Evolutionary conservation across 2,113 vertebrate species (phyloP).

Genomic region (Misgurnus anguillicaudatus): DNA sequence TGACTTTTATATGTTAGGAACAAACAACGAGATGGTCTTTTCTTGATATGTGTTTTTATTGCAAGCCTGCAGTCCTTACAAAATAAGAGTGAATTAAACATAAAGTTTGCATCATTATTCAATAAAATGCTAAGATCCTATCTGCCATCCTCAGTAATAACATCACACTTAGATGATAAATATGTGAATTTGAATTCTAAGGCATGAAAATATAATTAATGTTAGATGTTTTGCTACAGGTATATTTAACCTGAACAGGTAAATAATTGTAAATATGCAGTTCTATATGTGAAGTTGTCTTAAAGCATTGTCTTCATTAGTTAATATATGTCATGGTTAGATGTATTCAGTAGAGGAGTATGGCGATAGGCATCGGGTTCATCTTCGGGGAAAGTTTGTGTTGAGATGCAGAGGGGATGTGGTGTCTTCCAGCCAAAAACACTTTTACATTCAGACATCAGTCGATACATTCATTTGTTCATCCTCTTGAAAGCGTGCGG

Average conservation of each 20-base stretch:
- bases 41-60: slow-evolving; percentile 68
- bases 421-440: not conserved
- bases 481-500: slow-evolving; percentile 3
- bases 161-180: slow-evolving; percentile 11
- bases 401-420: not conserved
- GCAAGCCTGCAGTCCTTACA: slow-evolving; percentile 70
- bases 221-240: not conserved
- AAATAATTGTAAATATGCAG: too few relatives aligned
- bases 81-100: slow-evolving; percentile 64
- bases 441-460: not conserved
- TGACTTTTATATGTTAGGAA: not conserved
- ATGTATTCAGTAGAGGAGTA: not conserved
- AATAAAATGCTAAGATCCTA: not conserved
- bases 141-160: not conserved
- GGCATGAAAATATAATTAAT: slow-evolving; percentile 6
- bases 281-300: too few relatives aligned
- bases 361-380: not conserved
- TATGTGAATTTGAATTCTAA: not conserved
- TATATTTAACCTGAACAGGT: not conserved
- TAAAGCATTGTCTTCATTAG: not conserved
- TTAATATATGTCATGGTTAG: not conserved
- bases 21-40: slow-evolving; percentile 9
- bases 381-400: not conserved
- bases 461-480: slow-evolving; percentile 18
- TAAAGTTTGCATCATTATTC: not conserved